These are phyloP conservation scores for Marasmarcha lunaedactyla DNA, from an alignment of 2,888 invertebrate species.

Conservation along the genomic window DNA sequence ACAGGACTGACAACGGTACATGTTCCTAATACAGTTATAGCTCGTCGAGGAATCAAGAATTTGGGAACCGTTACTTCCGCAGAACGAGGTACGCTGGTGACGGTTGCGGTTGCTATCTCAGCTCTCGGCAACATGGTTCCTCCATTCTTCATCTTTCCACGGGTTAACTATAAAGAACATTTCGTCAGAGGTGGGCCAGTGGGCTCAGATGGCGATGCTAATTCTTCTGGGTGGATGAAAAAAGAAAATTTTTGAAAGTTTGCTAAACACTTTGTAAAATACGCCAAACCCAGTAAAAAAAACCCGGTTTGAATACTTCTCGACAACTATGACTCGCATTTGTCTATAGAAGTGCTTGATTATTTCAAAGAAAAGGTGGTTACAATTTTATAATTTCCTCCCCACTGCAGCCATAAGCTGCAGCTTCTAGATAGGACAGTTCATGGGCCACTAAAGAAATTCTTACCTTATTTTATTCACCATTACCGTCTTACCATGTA, in stretches of 20 bases:
- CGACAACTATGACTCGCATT: conserved; percentile 13
- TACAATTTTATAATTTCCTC: conserved; percentile 12
- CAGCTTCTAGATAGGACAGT: conserved; percentile 12
- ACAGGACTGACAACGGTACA: conserved; percentile 14
- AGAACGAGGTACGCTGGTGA: conserved; percentile 22
- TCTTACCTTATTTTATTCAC: no score
- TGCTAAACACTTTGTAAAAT: conserved; percentile 10
- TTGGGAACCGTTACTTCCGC: conserved; percentile 18
- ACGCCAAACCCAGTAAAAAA: conserved; percentile 4
- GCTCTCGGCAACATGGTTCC: conserved; percentile 16
- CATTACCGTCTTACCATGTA: no score
- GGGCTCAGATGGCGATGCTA: conserved; percentile 14
- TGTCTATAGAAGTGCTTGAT: conserved; percentile 10
- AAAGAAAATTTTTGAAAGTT: conserved; percentile 9
- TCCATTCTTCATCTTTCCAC: conserved; percentile 16
- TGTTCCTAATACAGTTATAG: conserved; percentile 10
- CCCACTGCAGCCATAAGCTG: conserved; percentile 13
- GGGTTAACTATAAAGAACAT: conserved; percentile 12
- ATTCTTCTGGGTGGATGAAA: conserved; percentile 16
- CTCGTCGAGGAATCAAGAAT: conserved; percentile 12
- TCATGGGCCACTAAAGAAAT: conserved; percentile 13
- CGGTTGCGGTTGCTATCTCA: conserved; percentile 18
- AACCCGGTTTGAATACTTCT: conserved; percentile 11
- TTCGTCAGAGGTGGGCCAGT: conserved; percentile 17
- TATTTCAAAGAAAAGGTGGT: conserved; percentile 11